Evolutionary conservation across 2,888 invertebrate species (phyloP).

Genomic region (Dermolepida albohirtum): DNA sequence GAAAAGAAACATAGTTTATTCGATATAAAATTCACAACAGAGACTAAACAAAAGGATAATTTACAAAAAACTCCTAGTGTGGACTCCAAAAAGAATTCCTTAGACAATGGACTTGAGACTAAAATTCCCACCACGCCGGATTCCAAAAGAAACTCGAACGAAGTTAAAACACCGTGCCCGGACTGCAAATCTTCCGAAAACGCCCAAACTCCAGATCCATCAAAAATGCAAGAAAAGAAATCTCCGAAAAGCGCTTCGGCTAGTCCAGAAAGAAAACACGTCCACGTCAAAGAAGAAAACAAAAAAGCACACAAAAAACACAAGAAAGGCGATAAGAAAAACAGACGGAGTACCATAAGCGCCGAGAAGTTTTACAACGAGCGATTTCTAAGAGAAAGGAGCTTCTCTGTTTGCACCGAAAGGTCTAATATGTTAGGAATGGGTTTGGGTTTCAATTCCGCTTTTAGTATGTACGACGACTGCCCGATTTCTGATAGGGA

Average conservation of each 20-base stretch:
- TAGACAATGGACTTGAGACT: slow-evolving; percentile 53
- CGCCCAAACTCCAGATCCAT: slow-evolving; percentile 1
- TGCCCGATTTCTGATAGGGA: slow-evolving; percentile 71
- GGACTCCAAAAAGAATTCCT: slow-evolving; percentile 53
- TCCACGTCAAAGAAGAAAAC: slow-evolving; percentile 58
- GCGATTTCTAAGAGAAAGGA: slow-evolving; percentile 58
- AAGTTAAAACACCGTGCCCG: slow-evolving; percentile 52
- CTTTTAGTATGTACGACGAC: slow-evolving; percentile 59
- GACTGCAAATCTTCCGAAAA: slow-evolving; percentile 48
- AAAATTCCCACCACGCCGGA: slow-evolving; percentile 55
- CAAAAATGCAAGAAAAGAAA: slow-evolving; percentile 49
- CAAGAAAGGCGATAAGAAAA: slow-evolving; percentile 57
- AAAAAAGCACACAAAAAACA: slow-evolving; percentile 62
- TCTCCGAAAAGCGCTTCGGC: slow-evolving; percentile 60
- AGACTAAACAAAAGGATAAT: slow-evolving; percentile 46
- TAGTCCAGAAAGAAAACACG: slow-evolving; percentile 62
- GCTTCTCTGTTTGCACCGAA: slow-evolving; percentile 64
- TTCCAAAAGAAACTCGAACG: slow-evolving; percentile 40
- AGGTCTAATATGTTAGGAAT: slow-evolving; percentile 58
- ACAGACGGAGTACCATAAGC: slow-evolving; percentile 51
- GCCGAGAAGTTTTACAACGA: slow-evolving; percentile 50
- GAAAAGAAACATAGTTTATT: slow-evolving; percentile 55
- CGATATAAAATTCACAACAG: slow-evolving; percentile 53
- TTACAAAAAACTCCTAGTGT: slow-evolving; percentile 62
- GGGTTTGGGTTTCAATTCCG: slow-evolving; percentile 49